phyloP scores from a whole-genome alignment of 2,797 vertebrate species.

The Euphonia xanthogaster region DNA sequence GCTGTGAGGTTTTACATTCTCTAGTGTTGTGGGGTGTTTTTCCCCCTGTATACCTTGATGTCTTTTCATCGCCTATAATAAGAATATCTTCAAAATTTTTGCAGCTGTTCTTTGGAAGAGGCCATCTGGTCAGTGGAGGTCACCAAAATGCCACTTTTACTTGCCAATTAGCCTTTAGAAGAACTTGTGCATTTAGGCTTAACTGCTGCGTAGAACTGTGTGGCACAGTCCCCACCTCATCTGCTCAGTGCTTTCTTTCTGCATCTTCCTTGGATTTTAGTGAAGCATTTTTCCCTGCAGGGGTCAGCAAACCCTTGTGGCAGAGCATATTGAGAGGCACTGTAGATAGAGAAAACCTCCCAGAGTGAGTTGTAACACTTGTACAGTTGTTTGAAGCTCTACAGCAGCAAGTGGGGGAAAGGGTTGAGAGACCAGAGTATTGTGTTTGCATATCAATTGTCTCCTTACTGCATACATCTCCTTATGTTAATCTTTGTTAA shows the following conservation, averaged over 20 bases:
- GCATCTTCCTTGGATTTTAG: not conserved
- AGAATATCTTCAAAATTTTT: not conserved
- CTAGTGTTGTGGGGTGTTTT: not conserved
- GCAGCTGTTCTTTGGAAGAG: not conserved
- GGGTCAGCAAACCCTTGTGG: conserved; percentile 2
- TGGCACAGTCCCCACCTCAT: not conserved
- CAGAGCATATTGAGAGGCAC: not conserved
- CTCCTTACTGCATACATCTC: not conserved
- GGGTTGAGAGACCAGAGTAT: not conserved
- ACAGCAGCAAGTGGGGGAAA: not conserved
- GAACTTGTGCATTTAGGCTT: not conserved
- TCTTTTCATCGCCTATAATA: not conserved
- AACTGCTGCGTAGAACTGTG: not conserved
- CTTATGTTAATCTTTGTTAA: not conserved
- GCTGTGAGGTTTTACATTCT: not conserved
- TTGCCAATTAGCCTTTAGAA: not conserved
- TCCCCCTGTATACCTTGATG: accelerated
- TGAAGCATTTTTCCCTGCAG: not conserved
- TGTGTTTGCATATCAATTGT: accelerated
- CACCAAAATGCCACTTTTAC: not conserved
- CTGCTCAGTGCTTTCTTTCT: not conserved
- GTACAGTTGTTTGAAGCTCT: not conserved
- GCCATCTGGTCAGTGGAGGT: not conserved
- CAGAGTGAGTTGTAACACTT: not conserved
- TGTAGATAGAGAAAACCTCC: not conserved